Percentiles rank a stretch among this genome's conserved stretches.
Conservation (phyloP, 2,797 vertebrate genomes). For the Lateolabrax maculatus region DNA sequence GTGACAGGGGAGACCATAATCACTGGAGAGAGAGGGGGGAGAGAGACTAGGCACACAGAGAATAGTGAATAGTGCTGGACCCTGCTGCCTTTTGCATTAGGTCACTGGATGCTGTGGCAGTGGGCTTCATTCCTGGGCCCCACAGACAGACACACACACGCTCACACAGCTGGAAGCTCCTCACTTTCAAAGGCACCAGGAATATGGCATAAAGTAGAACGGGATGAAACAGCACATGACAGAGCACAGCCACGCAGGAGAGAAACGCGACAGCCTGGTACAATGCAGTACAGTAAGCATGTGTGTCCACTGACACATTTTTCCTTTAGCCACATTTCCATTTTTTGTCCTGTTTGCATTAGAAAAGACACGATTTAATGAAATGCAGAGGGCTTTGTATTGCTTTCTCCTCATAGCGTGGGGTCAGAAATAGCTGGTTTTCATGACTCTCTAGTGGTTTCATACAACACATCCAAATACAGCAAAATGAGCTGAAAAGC, state of each 20-base stretch:
- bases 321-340: conserved; percentile 12
- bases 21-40: conserved; percentile 58
- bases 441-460: conserved; percentile 49
- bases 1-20: conserved; percentile 78
- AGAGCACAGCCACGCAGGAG: conserved; percentile 46
- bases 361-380: conserved; percentile 54
- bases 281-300: conserved; percentile 45
- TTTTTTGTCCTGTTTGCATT: conserved; percentile 39
- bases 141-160: conserved; percentile 50
- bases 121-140: conserved; percentile 67
- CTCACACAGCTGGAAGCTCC: conserved; percentile 44
- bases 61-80: conserved; percentile 65
- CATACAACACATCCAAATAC: conserved; percentile 38
- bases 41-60: conserved; percentile 55
- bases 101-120: conserved; percentile 78
- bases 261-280: conserved; percentile 15
- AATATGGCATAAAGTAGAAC: conserved; percentile 57
- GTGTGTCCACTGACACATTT: conserved; percentile 10
- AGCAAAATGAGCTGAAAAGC: conserved; percentile 40
- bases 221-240: conserved; percentile 66
- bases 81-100: conserved; percentile 82
- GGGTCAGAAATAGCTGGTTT: conserved; percentile 54
- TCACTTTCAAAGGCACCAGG: conserved; percentile 46
- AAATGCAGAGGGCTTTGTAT: conserved; percentile 51
- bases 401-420: conserved; percentile 41